Evolutionary conservation across 2,113 vertebrate species (phyloP).

Genomic region (Prochilodus magdalenae): DNA sequence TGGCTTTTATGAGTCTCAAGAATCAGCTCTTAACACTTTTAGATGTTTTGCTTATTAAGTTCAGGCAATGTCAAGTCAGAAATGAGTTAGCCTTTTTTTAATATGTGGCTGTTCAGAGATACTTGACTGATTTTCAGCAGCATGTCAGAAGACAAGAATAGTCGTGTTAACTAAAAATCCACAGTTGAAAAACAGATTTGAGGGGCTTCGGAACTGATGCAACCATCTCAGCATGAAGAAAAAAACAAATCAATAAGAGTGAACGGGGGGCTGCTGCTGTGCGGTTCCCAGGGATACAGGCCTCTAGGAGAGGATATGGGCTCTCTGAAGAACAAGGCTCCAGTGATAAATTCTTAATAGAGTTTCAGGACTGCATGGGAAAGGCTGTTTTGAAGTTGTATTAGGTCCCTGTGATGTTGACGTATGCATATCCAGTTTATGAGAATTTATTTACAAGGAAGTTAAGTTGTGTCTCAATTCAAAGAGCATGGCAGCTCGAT

Average conservation of each 20-base stretch:
- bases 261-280: conserved; percentile 23
- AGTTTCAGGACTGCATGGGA: conserved; percentile 28
- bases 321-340: conserved; percentile 40
- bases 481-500: not conserved
- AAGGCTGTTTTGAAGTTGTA: conserved; percentile 31
- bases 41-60: not conserved
- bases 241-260: conserved; percentile 44
- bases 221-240: conserved; percentile 35
- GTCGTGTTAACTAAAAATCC: conserved; percentile 37
- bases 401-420: not conserved
- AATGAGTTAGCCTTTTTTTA: too few relatives aligned
- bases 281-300: conserved; percentile 25
- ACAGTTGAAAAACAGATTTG: conserved; percentile 32
- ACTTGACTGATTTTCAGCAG: conserved; percentile 2
- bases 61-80: not conserved
- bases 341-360: conserved; percentile 48
- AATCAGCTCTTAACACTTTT: not conserved
- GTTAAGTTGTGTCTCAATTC: not conserved
- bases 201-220: conserved; percentile 34
- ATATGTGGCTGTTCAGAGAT: not conserved
- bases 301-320: conserved; percentile 28
- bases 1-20: not conserved
- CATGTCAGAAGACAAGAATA: conserved; percentile 46
- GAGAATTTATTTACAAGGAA: not conserved
- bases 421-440: not conserved